Conservation (phyloP, 2,888 invertebrate species). For the Amorpha juglandis region DNA sequence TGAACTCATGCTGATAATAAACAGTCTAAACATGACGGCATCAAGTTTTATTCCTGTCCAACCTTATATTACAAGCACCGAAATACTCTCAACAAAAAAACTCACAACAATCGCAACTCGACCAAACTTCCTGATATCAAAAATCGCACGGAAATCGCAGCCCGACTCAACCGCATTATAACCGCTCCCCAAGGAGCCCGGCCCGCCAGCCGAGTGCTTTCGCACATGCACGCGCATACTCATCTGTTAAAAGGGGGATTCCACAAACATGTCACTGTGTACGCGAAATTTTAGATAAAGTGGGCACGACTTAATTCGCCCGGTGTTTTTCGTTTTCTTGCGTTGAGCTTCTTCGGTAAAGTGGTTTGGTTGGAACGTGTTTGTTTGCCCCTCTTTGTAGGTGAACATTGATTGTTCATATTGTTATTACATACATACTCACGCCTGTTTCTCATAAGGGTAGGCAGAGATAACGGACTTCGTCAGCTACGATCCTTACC, state of each 20-base stretch:
- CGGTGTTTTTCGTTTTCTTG: neutral
- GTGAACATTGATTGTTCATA: too few relatives aligned
- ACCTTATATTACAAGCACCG: neutral
- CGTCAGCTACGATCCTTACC: too few relatives aligned
- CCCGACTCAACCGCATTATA: neutral
- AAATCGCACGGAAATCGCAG: neutral
- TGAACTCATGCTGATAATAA: too few relatives aligned
- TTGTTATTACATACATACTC: too few relatives aligned
- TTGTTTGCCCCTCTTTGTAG: too few relatives aligned
- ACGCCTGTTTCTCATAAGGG: too few relatives aligned
- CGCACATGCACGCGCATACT: constrained; percentile 38
- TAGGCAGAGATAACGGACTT: too few relatives aligned
- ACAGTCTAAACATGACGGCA: too few relatives aligned
- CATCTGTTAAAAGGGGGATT: constrained; percentile 35
- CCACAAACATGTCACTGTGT: constrained; percentile 30
- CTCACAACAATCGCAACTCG: neutral
- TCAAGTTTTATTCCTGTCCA: too few relatives aligned
- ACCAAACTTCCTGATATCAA: neutral
- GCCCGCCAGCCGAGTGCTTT: constrained; percentile 41
- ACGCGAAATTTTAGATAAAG: constrained; percentile 28
- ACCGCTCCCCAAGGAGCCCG: constrained; percentile 2
- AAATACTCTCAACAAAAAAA: neutral
- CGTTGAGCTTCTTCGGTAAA: neutral
- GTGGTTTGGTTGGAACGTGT: neutral
- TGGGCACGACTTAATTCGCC: constrained; percentile 25